Evolutionary conservation across 2,113 vertebrate species (phyloP).

Genomic region (Alectura lathami): DNA sequence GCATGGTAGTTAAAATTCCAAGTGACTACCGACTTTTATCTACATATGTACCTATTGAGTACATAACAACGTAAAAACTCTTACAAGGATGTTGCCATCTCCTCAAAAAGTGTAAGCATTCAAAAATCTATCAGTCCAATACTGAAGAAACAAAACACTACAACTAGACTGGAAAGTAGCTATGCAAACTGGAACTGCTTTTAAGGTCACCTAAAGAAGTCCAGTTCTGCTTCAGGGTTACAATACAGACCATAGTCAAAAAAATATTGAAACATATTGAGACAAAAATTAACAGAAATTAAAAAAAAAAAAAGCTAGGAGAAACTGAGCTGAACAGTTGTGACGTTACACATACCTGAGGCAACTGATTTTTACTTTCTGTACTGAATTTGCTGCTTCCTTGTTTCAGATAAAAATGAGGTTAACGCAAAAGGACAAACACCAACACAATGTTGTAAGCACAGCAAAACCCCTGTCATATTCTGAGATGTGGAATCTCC

Average conservation of each 20-base stretch:
- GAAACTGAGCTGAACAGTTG: not conserved
- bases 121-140: not conserved
- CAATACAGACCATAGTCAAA: rapidly evolving
- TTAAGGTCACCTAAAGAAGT: not conserved
- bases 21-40: rapidly evolving
- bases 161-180: not conserved
- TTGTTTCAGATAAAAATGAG: not conserved
- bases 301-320: not conserved
- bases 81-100: not conserved
- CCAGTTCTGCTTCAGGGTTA: not conserved
- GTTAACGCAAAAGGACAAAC: not conserved
- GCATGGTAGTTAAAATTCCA: not conserved
- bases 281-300: not conserved
- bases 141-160: not conserved
- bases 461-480: not conserved
- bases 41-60: not conserved
- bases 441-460: not conserved
- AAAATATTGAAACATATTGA: not conserved
- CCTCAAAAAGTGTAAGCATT: not conserved
- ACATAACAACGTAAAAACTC: not conserved
- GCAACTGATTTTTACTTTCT: not conserved
- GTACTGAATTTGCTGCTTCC: not conserved
- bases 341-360: not conserved
- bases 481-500: not conserved
- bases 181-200: not conserved